Percentiles rank a stretch among this genome's conserved stretches.
These are phyloP conservation scores for Cryptotis parvus DNA, from an alignment of 2,113 vertebrate species.

Conservation along the genomic window DNA sequence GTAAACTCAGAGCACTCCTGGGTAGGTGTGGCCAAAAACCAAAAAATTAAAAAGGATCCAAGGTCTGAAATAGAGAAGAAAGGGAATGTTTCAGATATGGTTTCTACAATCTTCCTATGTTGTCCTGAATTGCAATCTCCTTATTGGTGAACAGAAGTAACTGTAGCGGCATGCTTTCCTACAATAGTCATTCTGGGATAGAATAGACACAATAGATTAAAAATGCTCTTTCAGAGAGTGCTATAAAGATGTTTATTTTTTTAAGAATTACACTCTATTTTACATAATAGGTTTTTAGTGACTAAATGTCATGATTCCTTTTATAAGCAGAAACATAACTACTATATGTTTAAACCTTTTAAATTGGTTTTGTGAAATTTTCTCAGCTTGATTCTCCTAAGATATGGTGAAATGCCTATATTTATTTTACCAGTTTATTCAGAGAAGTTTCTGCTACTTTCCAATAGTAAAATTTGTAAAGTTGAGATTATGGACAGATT, in stretches of 20 bases:
- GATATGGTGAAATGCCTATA: background rate
- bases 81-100: background rate
- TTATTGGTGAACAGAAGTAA: background rate
- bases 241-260: background rate
- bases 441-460: background rate
- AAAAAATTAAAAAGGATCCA: no score
- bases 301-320: background rate
- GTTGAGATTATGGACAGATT: background rate
- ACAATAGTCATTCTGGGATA: background rate
- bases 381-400: background rate
- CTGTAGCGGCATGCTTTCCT: background rate
- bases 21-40: no score
- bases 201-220: background rate
- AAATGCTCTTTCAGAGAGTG: background rate
- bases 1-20: no score
- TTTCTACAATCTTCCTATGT: background rate
- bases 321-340: background rate
- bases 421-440: constrained; percentile 31
- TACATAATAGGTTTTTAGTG: background rate
- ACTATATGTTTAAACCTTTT: background rate
- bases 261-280: background rate
- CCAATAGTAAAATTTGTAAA: background rate
- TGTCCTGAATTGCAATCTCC: background rate
- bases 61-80: constrained; percentile 24
- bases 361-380: constrained; percentile 7